A percentile compares a stretch with the other conserved stretches of the same genome.
phyloP scores from a whole-genome alignment of 2,113 vertebrate genomes.

The Pollimyrus isidori region DNA sequence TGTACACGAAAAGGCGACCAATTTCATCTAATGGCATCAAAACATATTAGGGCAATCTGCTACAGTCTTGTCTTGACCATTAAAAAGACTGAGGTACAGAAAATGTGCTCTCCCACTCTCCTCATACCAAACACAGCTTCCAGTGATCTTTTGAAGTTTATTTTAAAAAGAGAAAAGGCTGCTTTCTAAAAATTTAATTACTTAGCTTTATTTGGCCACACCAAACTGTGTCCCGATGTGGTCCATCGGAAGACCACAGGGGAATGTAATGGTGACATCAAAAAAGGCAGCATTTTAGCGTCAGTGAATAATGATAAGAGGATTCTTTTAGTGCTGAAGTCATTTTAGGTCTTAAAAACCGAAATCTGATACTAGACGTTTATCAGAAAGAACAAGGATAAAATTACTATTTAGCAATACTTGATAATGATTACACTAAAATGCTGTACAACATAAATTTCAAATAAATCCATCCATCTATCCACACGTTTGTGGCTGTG shows the following conservation, averaged over 20 bases:
- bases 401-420: not conserved
- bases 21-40: slow-evolving; percentile 11
- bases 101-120: not conserved
- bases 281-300: not conserved
- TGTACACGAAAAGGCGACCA: not conserved
- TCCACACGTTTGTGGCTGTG: not conserved
- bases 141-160: slow-evolving; percentile 1
- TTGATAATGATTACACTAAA: not conserved
- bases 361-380: not conserved
- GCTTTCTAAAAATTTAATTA: not conserved
- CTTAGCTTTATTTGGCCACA: not conserved
- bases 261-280: not conserved
- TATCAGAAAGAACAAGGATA: not conserved
- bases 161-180: slow-evolving; percentile 8
- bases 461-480: not conserved
- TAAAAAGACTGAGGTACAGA: slow-evolving; percentile 1
- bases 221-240: not conserved
- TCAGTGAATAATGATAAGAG: not conserved
- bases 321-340: not conserved
- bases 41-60: slow-evolving; percentile 8
- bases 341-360: not conserved
- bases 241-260: not conserved
- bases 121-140: not conserved
- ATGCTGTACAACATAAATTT: not conserved
- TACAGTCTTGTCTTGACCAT: slow-evolving; percentile 4